These are phyloP conservation scores for Oryctes rhinoceros DNA, from an alignment of 1,140 invertebrate genomes.

Conservation along the genomic window DNA sequence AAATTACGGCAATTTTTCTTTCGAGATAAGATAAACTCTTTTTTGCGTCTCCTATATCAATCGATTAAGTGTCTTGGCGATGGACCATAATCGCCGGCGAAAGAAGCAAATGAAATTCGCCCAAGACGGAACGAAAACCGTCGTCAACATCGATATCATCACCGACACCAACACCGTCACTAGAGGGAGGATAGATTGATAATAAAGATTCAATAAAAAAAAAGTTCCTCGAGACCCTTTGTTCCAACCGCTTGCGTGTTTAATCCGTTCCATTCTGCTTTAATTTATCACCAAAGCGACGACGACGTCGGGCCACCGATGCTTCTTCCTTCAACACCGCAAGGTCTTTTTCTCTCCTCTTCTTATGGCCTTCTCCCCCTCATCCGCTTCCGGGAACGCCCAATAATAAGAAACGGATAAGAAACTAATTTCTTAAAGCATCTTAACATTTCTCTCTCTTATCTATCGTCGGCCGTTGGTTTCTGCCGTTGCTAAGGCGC, in stretches of 20 bases:
- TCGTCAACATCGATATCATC: background rate
- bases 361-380: background rate
- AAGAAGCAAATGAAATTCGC: slow-evolving; percentile 6
- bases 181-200: slow-evolving; percentile 16
- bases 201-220: slow-evolving; percentile 30
- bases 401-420: slow-evolving; percentile 29
- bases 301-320: background rate
- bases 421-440: slow-evolving; percentile 28
- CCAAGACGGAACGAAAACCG: slow-evolving; percentile 3
- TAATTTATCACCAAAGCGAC: slow-evolving; percentile 6
- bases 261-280: slow-evolving; percentile 1
- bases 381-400: background rate
- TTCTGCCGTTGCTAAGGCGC: background rate
- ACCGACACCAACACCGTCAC: background rate
- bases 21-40: background rate
- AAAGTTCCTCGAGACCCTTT: slow-evolving; percentile 17
- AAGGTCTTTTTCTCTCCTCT: background rate
- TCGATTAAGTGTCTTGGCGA: slow-evolving; percentile 5
- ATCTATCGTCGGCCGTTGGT: slow-evolving; percentile 10
- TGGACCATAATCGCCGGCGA: background rate
- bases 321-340: slow-evolving; percentile 11
- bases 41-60: background rate
- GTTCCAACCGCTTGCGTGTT: slow-evolving; percentile 10
- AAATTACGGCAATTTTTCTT: background rate
- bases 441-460: slow-evolving; percentile 8